Base-by-base conservation (phyloP, 2,797 vertebrate genomes). In the Acanthornis magna region DNA sequence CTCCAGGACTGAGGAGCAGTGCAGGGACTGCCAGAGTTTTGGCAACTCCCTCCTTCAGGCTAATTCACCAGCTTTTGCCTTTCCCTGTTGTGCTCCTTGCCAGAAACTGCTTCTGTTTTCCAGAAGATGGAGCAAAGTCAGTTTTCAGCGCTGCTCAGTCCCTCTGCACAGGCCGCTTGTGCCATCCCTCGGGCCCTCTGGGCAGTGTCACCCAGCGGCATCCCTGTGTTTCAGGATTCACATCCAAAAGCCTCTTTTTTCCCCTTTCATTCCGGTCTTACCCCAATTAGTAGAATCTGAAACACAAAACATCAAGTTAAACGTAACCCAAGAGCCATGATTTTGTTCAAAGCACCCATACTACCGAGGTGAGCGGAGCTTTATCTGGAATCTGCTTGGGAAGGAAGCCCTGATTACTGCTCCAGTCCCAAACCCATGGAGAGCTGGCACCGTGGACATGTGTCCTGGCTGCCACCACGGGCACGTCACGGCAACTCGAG, bases 1-100 rank as follows among this genome's bases (percentile, higher is more conserved):
- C 29, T 20, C 7, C 0, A 0, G 53, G 26, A 30, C 1, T 0
- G 1, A 6, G 30, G 23, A 62, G 26, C 55, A 36, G 42, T 16
- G 27, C 15, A 4, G 14, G 43, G 15, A 10, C 51, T 9, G 66
- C 45, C 21, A 11, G 67, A 68, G 21, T 27, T 47, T 23, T 34
- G 87, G n/a, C 45, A 62, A 29, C 48, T 54, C 16, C 71, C 22
- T 47, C 55, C 74, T 70, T 65, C 38, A 10, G 63, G 40, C 34
- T 53, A 27, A 45, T 23, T 74, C 36, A 34, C 13, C 50, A 75
- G 34, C 19, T 22, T 71, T 65, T 50, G 26, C 38, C 63, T 51
- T 63, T 60, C 48, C 18, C 27, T 13, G 10, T 13, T 36, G 38
- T 0, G 2, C 12, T 62, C 43, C 45, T 73, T 19, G 15, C 15